Evolutionary conservation across 2,888 invertebrate genomes (phyloP).

Genomic region (Lithosia quadra): DNA sequence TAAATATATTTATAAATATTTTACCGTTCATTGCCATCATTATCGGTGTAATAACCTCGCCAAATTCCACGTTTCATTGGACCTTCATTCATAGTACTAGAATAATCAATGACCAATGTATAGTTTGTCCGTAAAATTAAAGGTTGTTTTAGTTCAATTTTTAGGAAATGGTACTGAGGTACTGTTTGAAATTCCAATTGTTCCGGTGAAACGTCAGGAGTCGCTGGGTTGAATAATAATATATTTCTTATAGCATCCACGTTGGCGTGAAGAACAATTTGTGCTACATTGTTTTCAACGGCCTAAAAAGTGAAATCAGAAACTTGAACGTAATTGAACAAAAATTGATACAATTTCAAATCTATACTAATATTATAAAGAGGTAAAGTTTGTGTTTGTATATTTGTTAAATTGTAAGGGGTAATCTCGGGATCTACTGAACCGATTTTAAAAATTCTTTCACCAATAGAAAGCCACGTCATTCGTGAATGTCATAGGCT

Average conservation of each 20-base stretch:
- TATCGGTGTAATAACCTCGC: slow-evolving; percentile 78
- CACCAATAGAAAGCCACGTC: too few relatives aligned
- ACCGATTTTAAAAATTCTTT: too few relatives aligned
- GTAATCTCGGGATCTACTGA: too few relatives aligned
- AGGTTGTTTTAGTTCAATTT: slow-evolving; percentile 64
- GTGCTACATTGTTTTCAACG: slow-evolving; percentile 62
- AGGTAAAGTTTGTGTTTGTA: too few relatives aligned
- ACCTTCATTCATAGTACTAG: slow-evolving; percentile 82
- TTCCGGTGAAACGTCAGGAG: slow-evolving; percentile 48
- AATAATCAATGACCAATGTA: slow-evolving; percentile 78
- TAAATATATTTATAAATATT: neutral
- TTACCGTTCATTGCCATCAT: slow-evolving; percentile 70
- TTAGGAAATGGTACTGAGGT: slow-evolving; percentile 79
- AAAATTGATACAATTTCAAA: too few relatives aligned
- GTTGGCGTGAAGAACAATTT: slow-evolving; percentile 83
- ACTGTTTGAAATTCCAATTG: slow-evolving; percentile 48
- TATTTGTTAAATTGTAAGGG: too few relatives aligned
- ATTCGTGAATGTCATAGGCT: too few relatives aligned
- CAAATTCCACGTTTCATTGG: slow-evolving; percentile 82
- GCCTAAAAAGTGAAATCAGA: slow-evolving; percentile 59
- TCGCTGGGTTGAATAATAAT: slow-evolving; percentile 46
- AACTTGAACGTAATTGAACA: too few relatives aligned
- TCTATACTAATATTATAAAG: too few relatives aligned
- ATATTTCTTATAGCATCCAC: slow-evolving; percentile 67
- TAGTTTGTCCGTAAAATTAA: slow-evolving; percentile 69